Evolutionary conservation across 1,140 invertebrate species (phyloP), one percentile per base, ranked within the genome.

Genomic region (Brachionus koreanus): DNA sequence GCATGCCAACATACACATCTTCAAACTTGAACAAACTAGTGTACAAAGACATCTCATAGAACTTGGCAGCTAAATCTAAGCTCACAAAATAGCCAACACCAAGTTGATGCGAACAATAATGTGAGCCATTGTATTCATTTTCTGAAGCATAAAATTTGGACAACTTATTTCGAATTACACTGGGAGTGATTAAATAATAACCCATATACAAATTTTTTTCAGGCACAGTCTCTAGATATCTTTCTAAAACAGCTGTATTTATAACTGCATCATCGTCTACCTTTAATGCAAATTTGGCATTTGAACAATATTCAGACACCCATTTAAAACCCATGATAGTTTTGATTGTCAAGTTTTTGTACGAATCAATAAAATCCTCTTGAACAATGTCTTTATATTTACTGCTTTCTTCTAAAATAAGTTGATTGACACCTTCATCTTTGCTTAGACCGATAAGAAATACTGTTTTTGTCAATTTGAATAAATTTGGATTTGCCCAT

Each of bases 321-420:
- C 84, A 85, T 42, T 83, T 84, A 16, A 84, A 83, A 5, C 79
- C 84, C 84, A 84, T 84, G 13, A 85, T 82, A n/a, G 79, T 82
- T 77, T 85, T 85, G n/a, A 82, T 23, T 6, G 84, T 83, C 13
- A 84, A 81, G 72, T 85, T 85, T 10, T 46, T 23, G 46, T 85
- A 84, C 0, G 83, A 65, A 57, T 85, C 84, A 1, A 82, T 0
- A 52, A 85, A 85, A 82, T 85, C 75, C 75, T 84, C 83, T 76
- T 85, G 84, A 39, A 85, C 72, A 61, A 85, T 84, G 49, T 85
- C 84, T 16, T 75, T 52, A 42, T 85, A 83, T 12, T 42, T 72
- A n/a, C 67, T 29, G 42, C 65, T 83, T 61, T 85, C 84, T 3
- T 83, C 39, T n/a, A n/a, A 5, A 29, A 75, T n/a, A 9, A 46